phyloP scores from a whole-genome alignment of 2,888 invertebrate genomes.

The Ectemnius continuus region DNA sequence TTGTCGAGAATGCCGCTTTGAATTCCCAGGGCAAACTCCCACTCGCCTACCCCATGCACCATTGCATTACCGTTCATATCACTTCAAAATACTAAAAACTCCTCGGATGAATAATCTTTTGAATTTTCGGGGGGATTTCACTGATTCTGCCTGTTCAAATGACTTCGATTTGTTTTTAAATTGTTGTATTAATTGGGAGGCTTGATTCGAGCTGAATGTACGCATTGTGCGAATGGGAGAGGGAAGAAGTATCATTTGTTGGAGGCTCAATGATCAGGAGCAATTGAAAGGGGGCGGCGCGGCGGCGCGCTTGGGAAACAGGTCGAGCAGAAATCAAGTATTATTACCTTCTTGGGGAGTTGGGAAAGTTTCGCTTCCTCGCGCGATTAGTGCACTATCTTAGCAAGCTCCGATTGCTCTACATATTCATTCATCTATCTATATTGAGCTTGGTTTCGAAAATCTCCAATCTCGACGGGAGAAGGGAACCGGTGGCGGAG shows the following conservation, averaged over 20 bases:
- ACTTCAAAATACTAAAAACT: too few species aligned
- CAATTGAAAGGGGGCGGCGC: background rate
- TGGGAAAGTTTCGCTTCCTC: background rate
- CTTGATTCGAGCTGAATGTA: background rate
- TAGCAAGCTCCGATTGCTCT: background rate
- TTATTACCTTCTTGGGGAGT: background rate
- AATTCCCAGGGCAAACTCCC: too few species aligned
- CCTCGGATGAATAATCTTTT: too few species aligned
- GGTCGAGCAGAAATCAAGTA: conserved; percentile 2
- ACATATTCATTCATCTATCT: background rate
- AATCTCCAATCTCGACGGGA: background rate
- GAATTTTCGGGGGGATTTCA: too few species aligned
- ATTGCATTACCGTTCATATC: too few species aligned
- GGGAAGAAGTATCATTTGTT: too few species aligned
- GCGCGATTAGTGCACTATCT: background rate
- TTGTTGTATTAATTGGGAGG: too few species aligned
- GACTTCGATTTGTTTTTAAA: too few species aligned
- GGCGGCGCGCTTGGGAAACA: background rate
- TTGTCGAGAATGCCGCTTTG: too few species aligned
- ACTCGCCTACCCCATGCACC: too few species aligned
- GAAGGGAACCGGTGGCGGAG: background rate
- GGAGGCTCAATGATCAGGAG: background rate
- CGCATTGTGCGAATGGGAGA: background rate
- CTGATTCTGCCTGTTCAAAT: too few species aligned
- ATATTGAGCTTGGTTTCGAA: background rate